Conservation (phyloP, 37 sponge, comb jelly and placozoan genomes). For the Petrosia ficiformis region DNA sequence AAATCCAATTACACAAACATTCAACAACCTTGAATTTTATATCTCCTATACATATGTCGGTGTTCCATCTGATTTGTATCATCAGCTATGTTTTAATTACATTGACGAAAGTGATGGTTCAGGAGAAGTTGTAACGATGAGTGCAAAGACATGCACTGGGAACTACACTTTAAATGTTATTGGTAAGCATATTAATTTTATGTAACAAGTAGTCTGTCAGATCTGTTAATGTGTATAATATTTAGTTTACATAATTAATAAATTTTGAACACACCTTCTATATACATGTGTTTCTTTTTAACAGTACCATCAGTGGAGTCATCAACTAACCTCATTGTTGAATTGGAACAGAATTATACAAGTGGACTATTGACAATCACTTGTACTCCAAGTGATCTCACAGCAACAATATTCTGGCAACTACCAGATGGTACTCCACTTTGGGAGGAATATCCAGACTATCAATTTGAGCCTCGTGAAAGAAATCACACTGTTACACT, state of each 20-base stretch:
- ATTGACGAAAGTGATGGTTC: not conserved
- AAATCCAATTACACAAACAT: not conserved
- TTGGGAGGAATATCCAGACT: not conserved
- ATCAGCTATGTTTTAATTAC: not conserved
- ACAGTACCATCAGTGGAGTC: not conserved
- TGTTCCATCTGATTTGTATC: not conserved
- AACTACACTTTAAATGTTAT: not conserved
- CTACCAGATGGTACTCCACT: not conserved
- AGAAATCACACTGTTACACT: slow-evolving; percentile 2
- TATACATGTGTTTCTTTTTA: not conserved
- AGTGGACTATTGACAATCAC: not conserved
- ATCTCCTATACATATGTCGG: not conserved
- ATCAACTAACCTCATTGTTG: not conserved
- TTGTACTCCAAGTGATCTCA: slow-evolving; percentile 14
- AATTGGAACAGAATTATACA: not conserved
- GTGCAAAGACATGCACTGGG: not conserved
- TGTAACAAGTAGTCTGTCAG: not conserved
- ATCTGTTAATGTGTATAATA: not conserved
- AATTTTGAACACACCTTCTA: not conserved
- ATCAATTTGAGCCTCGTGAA: not conserved
- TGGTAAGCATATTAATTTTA: not conserved
- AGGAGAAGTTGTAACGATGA: not conserved
- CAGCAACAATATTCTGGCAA: slow-evolving; percentile 8
- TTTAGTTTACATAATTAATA: not conserved
- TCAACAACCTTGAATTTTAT: no score